Evolutionary conservation across 1,140 invertebrate species (phyloP), one percentile per base, ranked within the genome.

Genomic region (Euura lappo): DNA sequence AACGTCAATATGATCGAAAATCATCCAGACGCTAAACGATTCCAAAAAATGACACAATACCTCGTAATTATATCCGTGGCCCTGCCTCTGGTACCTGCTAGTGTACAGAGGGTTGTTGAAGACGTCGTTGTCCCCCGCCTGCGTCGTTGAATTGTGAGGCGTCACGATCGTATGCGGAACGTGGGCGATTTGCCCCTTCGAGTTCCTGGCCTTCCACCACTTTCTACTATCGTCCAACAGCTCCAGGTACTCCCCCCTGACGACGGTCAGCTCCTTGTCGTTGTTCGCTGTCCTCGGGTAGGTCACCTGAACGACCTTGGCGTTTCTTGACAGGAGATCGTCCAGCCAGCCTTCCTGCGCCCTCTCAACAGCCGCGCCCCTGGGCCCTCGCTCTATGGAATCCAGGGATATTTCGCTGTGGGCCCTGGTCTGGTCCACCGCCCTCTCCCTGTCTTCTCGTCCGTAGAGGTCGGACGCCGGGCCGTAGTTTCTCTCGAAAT

Each of bases 131-230:
- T 87, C 85, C 44, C 74, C 73, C 8, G 79, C 65, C 65, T 84
- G 81, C 44, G 81, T 77, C 69, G 69, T 72, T 6, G 88, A 86
- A 77, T 88, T 89, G 72, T 90, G 90, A 6, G 93, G 91, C 11
- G 95, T 93, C 47, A 99, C 95, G 84, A 99, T 99, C 42, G 98
- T 99, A 88, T 99, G 97, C 1, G 98, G 98, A 67, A 99, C 98
- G 86, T 99, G 97, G 47, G 96, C 98, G 6, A 96, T 90, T 82
- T 96, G 92, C 4, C 96, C 95, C 74, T 93, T 91, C 45, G 92
- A 91, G 85, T 99, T 99, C 72, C 96, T 91, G 74, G 97, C 95
- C 88, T 98, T 98, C 98, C 98, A 99, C 98, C 98, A 99, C 86
- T 99, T 99, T 76, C 97, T 91, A 60, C 93, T 94, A 86, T 98